Conservation (phyloP, 2,888 invertebrate species). For the Keiferia lycopersicella region DNA sequence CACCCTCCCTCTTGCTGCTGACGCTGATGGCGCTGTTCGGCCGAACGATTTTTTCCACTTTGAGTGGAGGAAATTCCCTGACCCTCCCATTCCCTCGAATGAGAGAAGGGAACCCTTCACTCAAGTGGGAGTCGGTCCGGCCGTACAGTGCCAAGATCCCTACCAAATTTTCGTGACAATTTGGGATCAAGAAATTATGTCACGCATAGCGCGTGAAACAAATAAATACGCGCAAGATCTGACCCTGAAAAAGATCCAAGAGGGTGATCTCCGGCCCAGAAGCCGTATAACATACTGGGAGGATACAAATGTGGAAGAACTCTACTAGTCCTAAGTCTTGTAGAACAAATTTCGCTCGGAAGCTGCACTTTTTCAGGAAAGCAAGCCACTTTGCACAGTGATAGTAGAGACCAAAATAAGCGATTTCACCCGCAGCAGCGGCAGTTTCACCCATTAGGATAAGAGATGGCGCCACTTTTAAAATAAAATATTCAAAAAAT, state of each 20-base stretch:
- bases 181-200: constrained; percentile 42
- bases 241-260: constrained; percentile 14
- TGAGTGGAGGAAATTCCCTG: background rate
- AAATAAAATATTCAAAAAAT: too few species aligned
- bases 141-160: constrained; percentile 31
- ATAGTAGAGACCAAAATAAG: too few species aligned
- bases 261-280: background rate
- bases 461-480: too few species aligned
- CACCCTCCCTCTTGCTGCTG: too few species aligned
- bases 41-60: constrained; percentile 1
- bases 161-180: constrained; percentile 38
- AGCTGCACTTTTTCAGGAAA: too few species aligned
- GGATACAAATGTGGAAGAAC: constrained; percentile 29
- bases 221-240: constrained; percentile 41
- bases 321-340: too few species aligned
- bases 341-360: too few species aligned
- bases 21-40: background rate
- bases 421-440: too few species aligned
- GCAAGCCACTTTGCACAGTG: too few species aligned
- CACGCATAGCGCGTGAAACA: constrained; percentile 36
- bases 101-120: constrained; percentile 1
- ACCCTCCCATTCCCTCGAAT: background rate
- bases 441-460: too few species aligned
- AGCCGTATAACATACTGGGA: constrained; percentile 10
- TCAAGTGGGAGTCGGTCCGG: constrained; percentile 30